Evolutionary conservation across 2,888 invertebrate genomes (phyloP).

Genomic region (Diaprepes abbreviatus): DNA sequence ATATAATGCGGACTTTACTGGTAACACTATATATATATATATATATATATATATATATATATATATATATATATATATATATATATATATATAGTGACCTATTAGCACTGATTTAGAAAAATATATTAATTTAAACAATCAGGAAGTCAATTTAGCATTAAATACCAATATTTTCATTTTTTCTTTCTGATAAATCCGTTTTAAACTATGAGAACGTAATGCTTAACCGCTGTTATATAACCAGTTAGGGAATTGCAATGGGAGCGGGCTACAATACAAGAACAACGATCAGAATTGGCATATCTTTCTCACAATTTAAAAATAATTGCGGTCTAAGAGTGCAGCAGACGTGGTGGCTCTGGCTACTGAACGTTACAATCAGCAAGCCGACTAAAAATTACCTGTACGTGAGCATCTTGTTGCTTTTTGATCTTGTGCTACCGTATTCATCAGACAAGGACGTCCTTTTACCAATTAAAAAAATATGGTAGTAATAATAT

Average conservation of each 20-base stretch:
- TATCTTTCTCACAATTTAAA: constrained; percentile 65
- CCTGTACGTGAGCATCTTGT: constrained; percentile 58
- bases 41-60: too few relatives aligned
- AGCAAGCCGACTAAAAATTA: constrained; percentile 58
- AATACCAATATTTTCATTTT: constrained; percentile 20
- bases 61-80: too few relatives aligned
- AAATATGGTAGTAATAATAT: too few relatives aligned
- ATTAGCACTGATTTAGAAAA: too few relatives aligned
- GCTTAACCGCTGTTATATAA: constrained; percentile 50
- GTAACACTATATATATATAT: too few relatives aligned
- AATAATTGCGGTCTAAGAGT: constrained; percentile 62
- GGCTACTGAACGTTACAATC: constrained; percentile 60
- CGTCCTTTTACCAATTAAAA: too few relatives aligned
- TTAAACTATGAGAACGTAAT: constrained; percentile 51
- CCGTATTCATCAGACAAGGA: constrained; percentile 45
- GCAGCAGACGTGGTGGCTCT: constrained; percentile 57
- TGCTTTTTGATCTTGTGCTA: constrained; percentile 51
- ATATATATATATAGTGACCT: too few relatives aligned
- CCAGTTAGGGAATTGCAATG: constrained; percentile 40
- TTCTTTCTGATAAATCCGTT: background rate
- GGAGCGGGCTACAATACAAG: constrained; percentile 10
- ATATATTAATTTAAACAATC: too few relatives aligned
- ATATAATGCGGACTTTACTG: too few relatives aligned
- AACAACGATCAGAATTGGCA: constrained; percentile 46
- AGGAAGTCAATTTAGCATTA: constrained; percentile 18